Base-by-base conservation (phyloP, 2,113 vertebrate species). In the Grallaria varia region DNA sequence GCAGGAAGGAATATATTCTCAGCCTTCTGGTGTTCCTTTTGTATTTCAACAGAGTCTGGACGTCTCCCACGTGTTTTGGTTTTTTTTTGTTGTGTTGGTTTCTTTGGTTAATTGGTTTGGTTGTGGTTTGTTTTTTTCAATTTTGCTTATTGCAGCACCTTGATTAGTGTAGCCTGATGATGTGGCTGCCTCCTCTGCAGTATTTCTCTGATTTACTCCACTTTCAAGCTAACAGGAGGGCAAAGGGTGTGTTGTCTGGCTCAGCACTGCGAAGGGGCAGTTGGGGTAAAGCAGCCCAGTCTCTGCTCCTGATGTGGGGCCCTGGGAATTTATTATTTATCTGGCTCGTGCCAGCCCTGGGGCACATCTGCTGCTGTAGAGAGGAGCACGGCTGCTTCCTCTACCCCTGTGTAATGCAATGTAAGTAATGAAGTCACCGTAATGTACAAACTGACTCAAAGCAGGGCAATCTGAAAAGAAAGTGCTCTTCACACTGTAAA, bases 401-500 rank as follows among this genome's bases (percentile, higher is more conserved):
- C 86, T 63, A 47, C 40, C 81, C 49, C 81, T 50, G 73, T 89
- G 84, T 79, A 85, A 83, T 79, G 96, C 94, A 66, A 83, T 87
- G 89, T 89, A 67, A 93, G 52, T 84, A 79, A 85, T 85, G 90
- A 91, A 80, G 84, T 50, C 87, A 59, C 84, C 1, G 2, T 30
- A 66, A 52, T 55, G 87, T 58, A 82, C 62, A 37, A 80, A 83
- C 79, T 25, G 80, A 73, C 84, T 92, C 86, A 35, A 55, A 94
- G 87, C 89, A 66, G 84, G 72, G 72, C 75, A 55, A 47, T 67
- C 58, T 6, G 9, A 63, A 74, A 69, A 73, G 85, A 84, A 97
- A 83, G 78, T 63, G 82, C 94, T 96, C 90, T 86, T 96, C 93
- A 85, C 91, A 81, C 94, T 87, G 84, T 37, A 59, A 87, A 76